phyloP scores from a whole-genome alignment of 2,113 vertebrate genomes.

The Esox niger region DNA sequence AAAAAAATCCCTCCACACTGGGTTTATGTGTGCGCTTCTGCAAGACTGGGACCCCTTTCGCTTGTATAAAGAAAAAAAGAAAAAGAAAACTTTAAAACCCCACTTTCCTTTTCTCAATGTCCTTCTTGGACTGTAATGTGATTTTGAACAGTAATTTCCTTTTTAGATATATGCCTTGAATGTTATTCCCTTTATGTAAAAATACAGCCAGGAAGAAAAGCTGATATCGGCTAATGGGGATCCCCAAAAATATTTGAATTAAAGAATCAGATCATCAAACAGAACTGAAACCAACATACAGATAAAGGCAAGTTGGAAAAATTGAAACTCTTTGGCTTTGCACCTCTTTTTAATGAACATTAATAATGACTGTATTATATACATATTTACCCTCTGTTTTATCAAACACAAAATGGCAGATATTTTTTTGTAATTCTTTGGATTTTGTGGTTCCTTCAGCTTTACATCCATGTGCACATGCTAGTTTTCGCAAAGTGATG shows the following conservation, averaged over 20 bases:
- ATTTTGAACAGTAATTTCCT: conserved; percentile 71
- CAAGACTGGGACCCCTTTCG: conserved; percentile 44
- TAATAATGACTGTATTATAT: neutral
- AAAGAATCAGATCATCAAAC: neutral
- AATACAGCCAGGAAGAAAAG: conserved; percentile 3
- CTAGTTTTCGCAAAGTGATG: neutral
- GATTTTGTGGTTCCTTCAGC: neutral
- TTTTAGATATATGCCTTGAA: conserved; percentile 74
- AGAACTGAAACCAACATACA: neutral
- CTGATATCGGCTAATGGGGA: neutral
- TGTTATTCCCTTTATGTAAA: conserved; percentile 57
- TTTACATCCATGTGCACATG: neutral
- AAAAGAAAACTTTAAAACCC: conserved; percentile 43
- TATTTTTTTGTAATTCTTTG: neutral
- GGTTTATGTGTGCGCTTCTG: conserved; percentile 29
- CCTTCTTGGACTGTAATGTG: conserved; percentile 68
- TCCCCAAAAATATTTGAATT: neutral
- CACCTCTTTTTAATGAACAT: neutral
- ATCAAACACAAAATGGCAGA: neutral
- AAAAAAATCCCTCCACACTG: neutral
- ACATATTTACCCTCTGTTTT: neutral
- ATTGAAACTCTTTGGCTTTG: neutral
- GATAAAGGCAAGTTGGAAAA: neutral
- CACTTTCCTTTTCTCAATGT: conserved; percentile 47
- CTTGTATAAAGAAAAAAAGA: conserved; percentile 63